Evolutionary conservation across 2,797 vertebrate genomes (phyloP).

Genomic region (Anabas testudineus): DNA sequence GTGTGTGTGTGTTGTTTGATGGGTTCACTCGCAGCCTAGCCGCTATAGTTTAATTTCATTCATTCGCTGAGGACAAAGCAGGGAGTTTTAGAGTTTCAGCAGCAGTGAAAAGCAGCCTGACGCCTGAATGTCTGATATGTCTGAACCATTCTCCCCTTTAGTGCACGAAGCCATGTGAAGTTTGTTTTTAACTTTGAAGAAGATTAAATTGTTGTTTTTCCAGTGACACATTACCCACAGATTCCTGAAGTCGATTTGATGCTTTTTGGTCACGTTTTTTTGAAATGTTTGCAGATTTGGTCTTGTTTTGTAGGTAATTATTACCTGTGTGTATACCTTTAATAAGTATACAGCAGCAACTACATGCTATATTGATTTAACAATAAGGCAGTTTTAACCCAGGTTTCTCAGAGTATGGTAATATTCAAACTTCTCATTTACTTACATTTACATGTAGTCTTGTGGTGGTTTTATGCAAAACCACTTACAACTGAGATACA

Average conservation of each 20-base stretch:
- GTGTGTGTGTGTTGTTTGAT: constrained; percentile 39
- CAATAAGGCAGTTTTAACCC: too few relatives aligned
- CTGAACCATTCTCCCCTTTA: constrained; percentile 16
- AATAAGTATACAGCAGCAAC: too few relatives aligned
- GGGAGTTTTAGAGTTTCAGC: constrained; percentile 53
- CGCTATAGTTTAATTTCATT: constrained; percentile 74
- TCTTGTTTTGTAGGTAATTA: too few relatives aligned
- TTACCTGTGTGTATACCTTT: too few relatives aligned
- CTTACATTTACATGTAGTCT: too few relatives aligned
- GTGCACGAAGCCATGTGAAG: background rate
- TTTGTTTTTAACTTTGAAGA: background rate
- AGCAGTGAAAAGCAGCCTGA: constrained; percentile 61
- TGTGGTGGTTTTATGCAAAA: too few relatives aligned
- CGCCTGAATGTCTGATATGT: constrained; percentile 78
- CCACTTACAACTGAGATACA: too few relatives aligned
- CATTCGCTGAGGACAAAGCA: constrained; percentile 68
- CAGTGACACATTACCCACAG: background rate
- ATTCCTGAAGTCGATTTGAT: background rate
- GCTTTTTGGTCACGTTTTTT: background rate
- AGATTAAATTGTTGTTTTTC: background rate
- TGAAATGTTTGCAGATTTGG: too few relatives aligned
- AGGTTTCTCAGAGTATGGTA: too few relatives aligned
- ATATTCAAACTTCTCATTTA: too few relatives aligned
- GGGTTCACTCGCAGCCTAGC: constrained; percentile 58
- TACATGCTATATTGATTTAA: too few relatives aligned